These are phyloP conservation scores for Daubentonia madagascariensis DNA, from an alignment of 2,113 vertebrate species.

Conservation along the genomic window DNA sequence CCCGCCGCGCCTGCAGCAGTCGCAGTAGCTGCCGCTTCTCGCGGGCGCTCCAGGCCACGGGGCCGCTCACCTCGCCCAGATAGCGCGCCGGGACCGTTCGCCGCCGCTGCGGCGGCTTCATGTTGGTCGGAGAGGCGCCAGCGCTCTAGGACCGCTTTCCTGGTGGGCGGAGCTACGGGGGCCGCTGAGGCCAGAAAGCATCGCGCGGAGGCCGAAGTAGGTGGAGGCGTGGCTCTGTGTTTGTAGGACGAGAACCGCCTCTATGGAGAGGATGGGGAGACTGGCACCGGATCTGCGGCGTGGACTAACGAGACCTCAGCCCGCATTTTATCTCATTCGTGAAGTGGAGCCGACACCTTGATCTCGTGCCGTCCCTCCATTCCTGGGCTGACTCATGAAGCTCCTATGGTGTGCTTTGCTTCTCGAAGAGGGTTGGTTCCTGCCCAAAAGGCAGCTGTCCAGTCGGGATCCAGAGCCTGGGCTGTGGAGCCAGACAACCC, in stretches of 20 bases:
- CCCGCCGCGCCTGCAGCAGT: slow-evolving; percentile 58
- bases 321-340: background rate
- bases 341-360: background rate
- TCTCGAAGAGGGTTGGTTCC: background rate
- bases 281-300: accelerated
- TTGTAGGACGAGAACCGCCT: accelerated
- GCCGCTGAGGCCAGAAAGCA: background rate
- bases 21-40: slow-evolving; percentile 72
- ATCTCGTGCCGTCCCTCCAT: background rate
- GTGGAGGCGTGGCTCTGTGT: background rate
- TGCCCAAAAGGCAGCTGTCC: background rate
- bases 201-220: background rate
- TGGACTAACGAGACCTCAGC: background rate
- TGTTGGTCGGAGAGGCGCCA: background rate
- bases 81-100: slow-evolving; percentile 67
- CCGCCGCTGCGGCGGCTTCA: slow-evolving; percentile 71
- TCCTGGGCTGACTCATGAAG: background rate
- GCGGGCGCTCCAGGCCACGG: slow-evolving; percentile 55
- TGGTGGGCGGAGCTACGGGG: slow-evolving; percentile 54
- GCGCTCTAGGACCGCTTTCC: accelerated
- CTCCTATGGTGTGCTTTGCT: background rate
- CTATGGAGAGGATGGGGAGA: accelerated
- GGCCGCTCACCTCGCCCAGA: background rate
- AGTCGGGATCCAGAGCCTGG: background rate
- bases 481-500: background rate